These are phyloP conservation scores for Oophaga pumilio DNA, from an alignment of 2,113 vertebrate genomes.

Conservation along the genomic window DNA sequence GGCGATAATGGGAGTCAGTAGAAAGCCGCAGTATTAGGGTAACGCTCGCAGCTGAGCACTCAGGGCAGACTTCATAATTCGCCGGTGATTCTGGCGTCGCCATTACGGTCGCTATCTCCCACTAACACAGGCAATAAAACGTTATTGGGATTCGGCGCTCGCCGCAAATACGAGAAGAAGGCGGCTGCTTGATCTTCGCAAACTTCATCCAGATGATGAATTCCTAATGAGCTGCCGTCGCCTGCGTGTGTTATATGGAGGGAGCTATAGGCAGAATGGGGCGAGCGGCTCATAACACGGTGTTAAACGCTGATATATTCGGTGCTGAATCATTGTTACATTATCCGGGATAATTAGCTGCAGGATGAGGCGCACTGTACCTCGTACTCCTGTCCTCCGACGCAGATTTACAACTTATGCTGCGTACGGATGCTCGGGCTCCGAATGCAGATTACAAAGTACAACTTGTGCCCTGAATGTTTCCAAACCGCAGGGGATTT, in stretches of 20 bases:
- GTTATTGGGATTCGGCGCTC: background rate
- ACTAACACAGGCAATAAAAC: constrained; percentile 12
- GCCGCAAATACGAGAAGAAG: background rate
- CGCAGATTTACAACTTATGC: background rate
- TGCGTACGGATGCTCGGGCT: background rate
- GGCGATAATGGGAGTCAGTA: background rate
- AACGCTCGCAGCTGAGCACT: background rate
- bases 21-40: background rate
- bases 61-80: background rate
- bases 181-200: background rate
- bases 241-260: background rate
- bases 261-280: background rate
- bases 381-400: background rate
- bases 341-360: constrained; percentile 14
- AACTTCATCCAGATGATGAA: background rate
- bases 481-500: background rate
- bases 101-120: background rate
- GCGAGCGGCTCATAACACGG: background rate
- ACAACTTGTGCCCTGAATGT: no score
- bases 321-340: background rate
- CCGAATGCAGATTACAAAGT: background rate
- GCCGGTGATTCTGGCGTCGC: background rate
- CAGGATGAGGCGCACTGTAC: no score
- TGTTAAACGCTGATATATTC: background rate
- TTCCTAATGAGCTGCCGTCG: background rate